These are phyloP conservation scores for Trogon melanurus DNA, from an alignment of 2,113 vertebrate genomes.

Conservation along the genomic window DNA sequence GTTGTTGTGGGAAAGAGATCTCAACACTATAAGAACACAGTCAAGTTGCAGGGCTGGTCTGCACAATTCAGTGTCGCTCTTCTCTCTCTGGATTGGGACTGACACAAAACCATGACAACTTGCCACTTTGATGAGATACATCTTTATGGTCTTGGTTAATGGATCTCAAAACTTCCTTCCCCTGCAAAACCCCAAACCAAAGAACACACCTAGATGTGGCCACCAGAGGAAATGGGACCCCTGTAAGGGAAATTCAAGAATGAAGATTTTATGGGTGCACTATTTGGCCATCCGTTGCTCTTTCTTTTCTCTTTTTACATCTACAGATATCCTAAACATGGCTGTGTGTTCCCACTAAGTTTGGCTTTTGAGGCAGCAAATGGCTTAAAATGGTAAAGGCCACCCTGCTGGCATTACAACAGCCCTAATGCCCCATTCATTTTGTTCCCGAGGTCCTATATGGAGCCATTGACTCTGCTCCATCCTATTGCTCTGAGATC, in stretches of 20 bases:
- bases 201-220: neutral
- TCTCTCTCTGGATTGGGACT: neutral
- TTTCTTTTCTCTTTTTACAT: neutral
- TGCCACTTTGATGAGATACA: neutral
- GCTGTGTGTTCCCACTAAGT: neutral
- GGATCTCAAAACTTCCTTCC: neutral
- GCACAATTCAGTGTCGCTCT: accelerated
- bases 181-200: neutral
- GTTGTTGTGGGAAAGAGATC: neutral
- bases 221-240: neutral
- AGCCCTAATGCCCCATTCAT: neutral
- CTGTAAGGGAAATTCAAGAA: neutral
- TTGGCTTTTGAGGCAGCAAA: neutral
- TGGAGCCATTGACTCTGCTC: neutral
- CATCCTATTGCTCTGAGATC: neutral
- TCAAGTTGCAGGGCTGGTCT: neutral
- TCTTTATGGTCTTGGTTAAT: neutral
- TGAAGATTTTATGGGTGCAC: neutral
- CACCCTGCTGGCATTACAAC: neutral
- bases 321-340: neutral
- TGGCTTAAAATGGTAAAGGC: neutral
- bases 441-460: neutral
- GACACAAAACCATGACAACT: neutral
- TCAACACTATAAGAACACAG: neutral
- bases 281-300: neutral